Base-by-base conservation (phyloP, 2,113 vertebrate genomes). In the Xenotilapia leptura region DNA sequence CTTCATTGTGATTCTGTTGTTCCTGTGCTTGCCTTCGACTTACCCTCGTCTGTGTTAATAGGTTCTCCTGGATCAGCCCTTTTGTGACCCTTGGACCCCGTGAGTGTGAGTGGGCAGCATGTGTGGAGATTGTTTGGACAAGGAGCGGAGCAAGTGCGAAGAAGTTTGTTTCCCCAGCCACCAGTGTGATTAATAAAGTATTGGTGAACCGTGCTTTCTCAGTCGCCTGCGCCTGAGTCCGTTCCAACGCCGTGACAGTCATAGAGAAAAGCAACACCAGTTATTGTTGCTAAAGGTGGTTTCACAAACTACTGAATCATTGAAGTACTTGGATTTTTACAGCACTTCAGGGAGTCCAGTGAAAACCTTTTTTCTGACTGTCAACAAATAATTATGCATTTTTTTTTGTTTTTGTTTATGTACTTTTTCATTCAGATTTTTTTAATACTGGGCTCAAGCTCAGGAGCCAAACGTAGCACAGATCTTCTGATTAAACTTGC, bases 11-110 rank as follows among this genome's bases (percentile, higher is more conserved):
- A 58, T 58, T 58, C 55, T 28, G 23, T 1, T 26, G 54, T 15
- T 28, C 1, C 23, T 7, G 1, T 15, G 13, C 12, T 58, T 15
- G 23, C 7, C 23, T 15, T 0, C 1, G 3, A 58, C 7, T 28
- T 28, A 58, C 13, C 55, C 23, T 9, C 4, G 13, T 28, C 55
- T 28, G 23, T 58, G 26, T 2, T 58, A 58, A 58, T 58, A 58
- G 55, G 3, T 58, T 58, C 2, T 2, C 55, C 13, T 58, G 26
- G 55, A 28, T 58, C 55, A 5, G 13, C 26, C 55, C 7, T 28
- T 58, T 28, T 58, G 13, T 58, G 26, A 58, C 55, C 26, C 7
- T 7, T 58, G 55, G 55, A 58, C 26, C 7, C 55, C 26, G 0
- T 9, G 26, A 58, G 55, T 9, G 55, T 58, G 55, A 58, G 55